Evolutionary conservation across 2,888 invertebrate genomes (phyloP).

Genomic region (Drosophila borealis): DNA sequence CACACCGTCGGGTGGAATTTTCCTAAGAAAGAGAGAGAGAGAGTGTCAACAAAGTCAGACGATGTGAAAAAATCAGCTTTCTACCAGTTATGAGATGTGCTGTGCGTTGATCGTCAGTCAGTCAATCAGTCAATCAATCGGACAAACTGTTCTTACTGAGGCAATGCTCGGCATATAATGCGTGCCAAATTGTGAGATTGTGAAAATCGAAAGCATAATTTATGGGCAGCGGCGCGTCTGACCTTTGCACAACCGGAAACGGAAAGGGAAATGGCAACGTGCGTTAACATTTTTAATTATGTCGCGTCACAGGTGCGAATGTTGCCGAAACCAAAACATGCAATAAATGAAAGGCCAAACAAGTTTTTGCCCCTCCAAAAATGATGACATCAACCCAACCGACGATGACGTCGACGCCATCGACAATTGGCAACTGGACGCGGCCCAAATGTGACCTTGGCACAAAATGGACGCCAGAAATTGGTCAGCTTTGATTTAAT

Average conservation of each 20-base stretch:
- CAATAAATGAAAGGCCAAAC: not conserved
- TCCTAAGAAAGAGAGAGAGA: too few relatives aligned
- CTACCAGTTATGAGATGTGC: too few relatives aligned
- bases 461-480: slow-evolving; percentile 53
- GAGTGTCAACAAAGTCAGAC: too few relatives aligned
- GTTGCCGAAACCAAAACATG: not conserved
- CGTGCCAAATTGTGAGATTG: slow-evolving; percentile 60
- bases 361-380: slow-evolving; percentile 6
- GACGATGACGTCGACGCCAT: slow-evolving; percentile 51
- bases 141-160: too few relatives aligned
- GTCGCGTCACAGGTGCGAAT: slow-evolving; percentile 31
- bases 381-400: slow-evolving; percentile 69
- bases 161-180: not conserved
- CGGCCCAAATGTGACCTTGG: slow-evolving; percentile 53
- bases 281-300: slow-evolving; percentile 73
- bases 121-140: too few relatives aligned
- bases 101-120: too few relatives aligned
- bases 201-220: slow-evolving; percentile 56
- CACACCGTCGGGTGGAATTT: too few relatives aligned
- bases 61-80: too few relatives aligned
- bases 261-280: slow-evolving; percentile 63
- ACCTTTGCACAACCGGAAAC: slow-evolving; percentile 58
- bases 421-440: slow-evolving; percentile 37
- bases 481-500: slow-evolving; percentile 54
- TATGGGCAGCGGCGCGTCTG: slow-evolving; percentile 22